Evolutionary conservation across 1,140 invertebrate species (phyloP), one percentile per base, ranked within the genome.

Genomic region (Drosophila takahashii): DNA sequence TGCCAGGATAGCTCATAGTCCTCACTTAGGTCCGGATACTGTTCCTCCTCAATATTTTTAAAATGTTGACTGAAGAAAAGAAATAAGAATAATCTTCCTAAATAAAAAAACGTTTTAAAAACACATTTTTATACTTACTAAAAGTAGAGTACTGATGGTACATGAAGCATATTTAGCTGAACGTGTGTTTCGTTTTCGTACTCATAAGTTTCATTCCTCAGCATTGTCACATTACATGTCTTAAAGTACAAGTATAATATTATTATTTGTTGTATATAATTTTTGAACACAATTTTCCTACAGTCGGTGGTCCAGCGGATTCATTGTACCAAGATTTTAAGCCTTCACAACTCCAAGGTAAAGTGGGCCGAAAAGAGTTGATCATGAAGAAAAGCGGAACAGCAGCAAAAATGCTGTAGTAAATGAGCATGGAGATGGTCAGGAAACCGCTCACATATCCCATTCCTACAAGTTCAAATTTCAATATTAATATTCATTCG

Each of bases 281-380:
- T 10, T 5, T 5, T 39, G 13, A 1, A 37, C 2, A 13, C 11
- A 10, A 22, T 41, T 27, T 8, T 54, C 48, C 37, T 37, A 83
- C 79, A 6, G 70, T 83, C 10, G 45, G 51, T 6, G 9, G 29
- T 0, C 37, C 26, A 1, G 16, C 3, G 15, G 47, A 26, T 1
- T 34, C 0, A 50, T 80, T 77, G 3, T 22, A 11, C 36, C 70
- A 78, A 0, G 60, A 2, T 1, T 26, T 15, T 0, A 83, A 8
- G 4, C 16, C 86, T 15, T 92, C 90, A 22, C 90, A 92, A 15
- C 78, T 84, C 91, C 90, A 92, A 2, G 90, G 91, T 29, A 92
- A 3, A 6, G 78, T 89, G 11, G 91, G 81, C 3, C 77, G 61
- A 1, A 92, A 45, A 0, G 90, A 90, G 29, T 90, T 48, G 3